phyloP scores from a whole-genome alignment of 2,888 invertebrate genomes.

The Lochmaea capreae region DNA sequence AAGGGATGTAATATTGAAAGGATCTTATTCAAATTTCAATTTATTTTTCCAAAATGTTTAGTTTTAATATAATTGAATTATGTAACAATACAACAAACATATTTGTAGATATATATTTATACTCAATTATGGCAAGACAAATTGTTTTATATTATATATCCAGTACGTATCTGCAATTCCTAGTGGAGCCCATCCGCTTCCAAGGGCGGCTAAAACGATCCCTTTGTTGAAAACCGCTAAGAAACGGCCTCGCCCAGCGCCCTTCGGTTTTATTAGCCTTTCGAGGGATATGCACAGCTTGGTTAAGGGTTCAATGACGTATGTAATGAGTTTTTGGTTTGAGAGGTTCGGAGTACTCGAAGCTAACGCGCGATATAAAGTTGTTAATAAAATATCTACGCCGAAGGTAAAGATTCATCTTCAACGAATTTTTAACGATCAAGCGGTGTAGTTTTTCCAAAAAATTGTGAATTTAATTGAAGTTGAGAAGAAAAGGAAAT shows the following conservation, averaged over 20 bases:
- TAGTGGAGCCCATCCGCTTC: conserved; percentile 15
- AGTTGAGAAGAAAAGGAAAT: no score
- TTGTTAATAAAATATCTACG: background rate
- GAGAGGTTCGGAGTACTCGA: background rate
- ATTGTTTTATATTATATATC: background rate
- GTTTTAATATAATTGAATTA: no score
- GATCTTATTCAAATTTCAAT: no score
- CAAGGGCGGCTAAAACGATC: conserved; percentile 21
- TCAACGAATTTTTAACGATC: no score
- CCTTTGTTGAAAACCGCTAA: conserved; percentile 45
- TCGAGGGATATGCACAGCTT: conserved; percentile 28
- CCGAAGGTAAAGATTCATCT: no score
- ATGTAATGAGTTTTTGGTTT: conserved; percentile 34
- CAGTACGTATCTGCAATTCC: conserved; percentile 3
- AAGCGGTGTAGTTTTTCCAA: no score
- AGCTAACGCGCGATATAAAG: background rate
- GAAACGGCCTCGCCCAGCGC: conserved; percentile 44
- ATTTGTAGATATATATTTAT: no score
- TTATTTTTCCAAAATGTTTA: no score
- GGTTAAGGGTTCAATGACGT: conserved; percentile 34
- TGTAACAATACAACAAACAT: no score
- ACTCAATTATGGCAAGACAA: no score
- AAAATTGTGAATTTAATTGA: no score
- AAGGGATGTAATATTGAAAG: no score
- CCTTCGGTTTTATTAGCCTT: conserved; percentile 43